Conservation (phyloP, 2,888 invertebrate genomes). For the Notodonta ziczac region DNA sequence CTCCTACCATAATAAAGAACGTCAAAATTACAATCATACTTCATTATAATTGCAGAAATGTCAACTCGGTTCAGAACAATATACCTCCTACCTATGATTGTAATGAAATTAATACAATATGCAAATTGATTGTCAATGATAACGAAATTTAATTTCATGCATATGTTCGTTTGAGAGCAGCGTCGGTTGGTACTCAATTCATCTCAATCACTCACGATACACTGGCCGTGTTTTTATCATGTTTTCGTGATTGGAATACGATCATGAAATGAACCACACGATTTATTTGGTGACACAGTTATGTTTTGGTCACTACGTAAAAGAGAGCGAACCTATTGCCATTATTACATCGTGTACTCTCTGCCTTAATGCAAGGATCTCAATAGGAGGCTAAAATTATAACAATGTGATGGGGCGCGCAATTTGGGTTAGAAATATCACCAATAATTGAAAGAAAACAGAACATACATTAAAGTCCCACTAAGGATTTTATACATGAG, state of each 20-base stretch:
- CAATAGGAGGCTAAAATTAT: no score
- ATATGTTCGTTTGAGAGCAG: slow-evolving; percentile 10
- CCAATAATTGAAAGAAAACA: no score
- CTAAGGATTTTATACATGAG: no score
- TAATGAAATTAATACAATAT: slow-evolving; percentile 19
- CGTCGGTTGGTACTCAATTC: not conserved
- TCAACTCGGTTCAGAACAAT: slow-evolving; percentile 37
- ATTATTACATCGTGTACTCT: no score
- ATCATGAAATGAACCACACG: no score
- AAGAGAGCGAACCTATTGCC: no score
- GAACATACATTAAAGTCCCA: no score
- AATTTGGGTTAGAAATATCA: no score
- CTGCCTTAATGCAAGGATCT: no score
- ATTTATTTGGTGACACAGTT: no score
- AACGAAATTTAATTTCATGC: slow-evolving; percentile 9
- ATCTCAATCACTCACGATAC: not conserved
- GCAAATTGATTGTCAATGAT: slow-evolving; percentile 15
- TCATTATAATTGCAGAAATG: slow-evolving; percentile 34
- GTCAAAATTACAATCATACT: slow-evolving; percentile 26
- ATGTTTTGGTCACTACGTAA: no score
- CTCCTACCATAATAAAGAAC: slow-evolving; percentile 32
- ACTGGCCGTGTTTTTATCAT: not conserved
- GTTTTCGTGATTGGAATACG: not conserved
- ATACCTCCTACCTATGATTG: slow-evolving; percentile 16
- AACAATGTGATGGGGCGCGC: no score